phyloP scores from a whole-genome alignment of 1,140 invertebrate genomes.

The Stegodyphus dumicola region DNA sequence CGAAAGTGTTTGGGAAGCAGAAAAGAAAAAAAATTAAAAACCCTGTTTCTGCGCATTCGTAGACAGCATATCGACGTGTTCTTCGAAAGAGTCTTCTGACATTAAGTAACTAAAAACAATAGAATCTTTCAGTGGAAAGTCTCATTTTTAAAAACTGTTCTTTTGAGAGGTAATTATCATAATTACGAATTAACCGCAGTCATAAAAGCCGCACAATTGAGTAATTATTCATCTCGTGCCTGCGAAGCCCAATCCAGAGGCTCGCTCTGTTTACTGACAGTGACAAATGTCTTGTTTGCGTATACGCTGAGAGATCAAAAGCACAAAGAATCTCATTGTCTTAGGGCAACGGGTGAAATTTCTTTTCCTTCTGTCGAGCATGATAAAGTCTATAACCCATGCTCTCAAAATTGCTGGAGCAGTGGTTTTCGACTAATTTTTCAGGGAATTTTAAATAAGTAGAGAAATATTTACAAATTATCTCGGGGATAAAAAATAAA shows the following conservation, averaged over 20 bases:
- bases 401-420: too few relatives aligned
- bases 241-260: slow-evolving; percentile 16
- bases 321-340: slow-evolving; percentile 41
- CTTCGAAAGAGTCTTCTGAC: neutral
- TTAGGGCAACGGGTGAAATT: neutral
- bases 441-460: too few relatives aligned
- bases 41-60: neutral
- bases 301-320: slow-evolving; percentile 12
- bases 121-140: slow-evolving; percentile 11
- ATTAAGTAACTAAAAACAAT: slow-evolving; percentile 38
- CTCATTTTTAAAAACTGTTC: slow-evolving; percentile 1
- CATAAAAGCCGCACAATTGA: slow-evolving; percentile 34
- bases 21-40: slow-evolving; percentile 12
- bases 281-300: slow-evolving; percentile 55
- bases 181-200: slow-evolving; percentile 55
- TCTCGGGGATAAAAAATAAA: too few relatives aligned
- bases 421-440: too few relatives aligned
- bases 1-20: neutral
- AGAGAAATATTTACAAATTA: too few relatives aligned
- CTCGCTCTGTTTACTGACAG: slow-evolving; percentile 47
- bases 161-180: slow-evolving; percentile 45
- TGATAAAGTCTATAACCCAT: too few relatives aligned
- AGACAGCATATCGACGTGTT: slow-evolving; percentile 13
- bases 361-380: neutral
- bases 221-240: slow-evolving; percentile 42